These are phyloP conservation scores for Parazoanthus swiftii DNA, from an alignment of 92 coral and sea anemone species.

Conservation along the genomic window DNA sequence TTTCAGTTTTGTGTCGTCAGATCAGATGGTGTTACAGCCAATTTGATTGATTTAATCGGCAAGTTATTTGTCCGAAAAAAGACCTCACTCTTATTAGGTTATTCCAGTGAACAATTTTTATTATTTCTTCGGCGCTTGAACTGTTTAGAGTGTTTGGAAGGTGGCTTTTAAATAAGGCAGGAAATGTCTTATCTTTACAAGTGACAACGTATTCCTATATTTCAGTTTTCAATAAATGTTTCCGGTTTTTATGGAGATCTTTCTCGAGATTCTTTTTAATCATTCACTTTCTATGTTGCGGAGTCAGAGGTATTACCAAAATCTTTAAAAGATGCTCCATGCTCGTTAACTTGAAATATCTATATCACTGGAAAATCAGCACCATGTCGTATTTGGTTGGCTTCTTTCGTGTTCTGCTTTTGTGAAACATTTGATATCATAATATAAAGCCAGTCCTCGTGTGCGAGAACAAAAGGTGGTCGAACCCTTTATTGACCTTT, in stretches of 20 bases:
- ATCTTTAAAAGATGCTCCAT: neutral
- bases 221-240: too few species aligned
- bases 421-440: neutral
- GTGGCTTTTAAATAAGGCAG: neutral
- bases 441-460: conserved; percentile 36
- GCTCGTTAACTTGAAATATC: neutral
- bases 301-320: neutral
- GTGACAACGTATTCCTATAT: too few species aligned
- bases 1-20: too few species aligned
- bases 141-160: neutral
- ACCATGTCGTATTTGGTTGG: neutral
- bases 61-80: too few species aligned
- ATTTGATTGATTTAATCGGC: too few species aligned
- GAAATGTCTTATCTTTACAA: too few species aligned
- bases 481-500: conserved; percentile 10
- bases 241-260: too few species aligned
- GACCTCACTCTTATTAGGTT: too few species aligned
- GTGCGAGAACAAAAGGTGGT: conserved; percentile 12
- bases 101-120: neutral
- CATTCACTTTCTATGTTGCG: neutral
- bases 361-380: neutral
- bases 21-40: too few species aligned
- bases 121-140: neutral
- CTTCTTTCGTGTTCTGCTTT: neutral
- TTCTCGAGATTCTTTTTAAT: neutral